Base-by-base conservation (phyloP, 1,140 invertebrate species). In the Drosophila micromelanica region DNA sequence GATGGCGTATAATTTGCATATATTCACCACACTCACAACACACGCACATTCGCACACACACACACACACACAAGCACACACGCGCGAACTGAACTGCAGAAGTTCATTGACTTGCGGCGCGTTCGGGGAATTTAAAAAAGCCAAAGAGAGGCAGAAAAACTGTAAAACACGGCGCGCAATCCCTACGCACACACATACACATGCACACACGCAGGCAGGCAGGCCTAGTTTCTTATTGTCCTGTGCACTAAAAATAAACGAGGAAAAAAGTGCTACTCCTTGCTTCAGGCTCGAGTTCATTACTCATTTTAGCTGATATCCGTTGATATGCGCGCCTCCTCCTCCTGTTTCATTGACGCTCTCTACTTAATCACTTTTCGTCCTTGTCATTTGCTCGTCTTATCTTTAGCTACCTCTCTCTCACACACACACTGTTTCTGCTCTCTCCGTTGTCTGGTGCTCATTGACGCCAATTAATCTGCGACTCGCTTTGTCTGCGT, bases 391-490 rank as follows among this genome's bases (percentile, higher is more conserved):
- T 77, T 55, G 27, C 56, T 60, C 55, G 56, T 27, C 45, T 55
- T 62, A 57, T 63, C 71, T 64, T 20, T 45, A 46, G 42, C 62
- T 52, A 60, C 55, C 70, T 55, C 59, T 37, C 45, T 59, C 63
- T 68, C 59, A 17, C 13, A 15, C 40, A 15, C 9, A 30, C 35
- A 9, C 57, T 49, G 20, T 43, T 42, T 54, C 17, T 38, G 45
- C 54, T 23, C 76, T 64, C 37, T 63, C 48, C 20, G 51, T 63
- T 61, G 65, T 62, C 67, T 62, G 52, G 23, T 57, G 54, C 68
- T 73, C 79, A 89, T 89, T 89, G 84, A 89, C 78, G 84, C 84
- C 84, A 89, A 89, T 89, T 89, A 89, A 89, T 89, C 84, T 89
- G 85, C 76, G 69, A 65, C 73, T 78, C 85, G 84, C 84, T 84